Conservation (phyloP, 2,888 invertebrate genomes). For the Agrochola lota region DNA sequence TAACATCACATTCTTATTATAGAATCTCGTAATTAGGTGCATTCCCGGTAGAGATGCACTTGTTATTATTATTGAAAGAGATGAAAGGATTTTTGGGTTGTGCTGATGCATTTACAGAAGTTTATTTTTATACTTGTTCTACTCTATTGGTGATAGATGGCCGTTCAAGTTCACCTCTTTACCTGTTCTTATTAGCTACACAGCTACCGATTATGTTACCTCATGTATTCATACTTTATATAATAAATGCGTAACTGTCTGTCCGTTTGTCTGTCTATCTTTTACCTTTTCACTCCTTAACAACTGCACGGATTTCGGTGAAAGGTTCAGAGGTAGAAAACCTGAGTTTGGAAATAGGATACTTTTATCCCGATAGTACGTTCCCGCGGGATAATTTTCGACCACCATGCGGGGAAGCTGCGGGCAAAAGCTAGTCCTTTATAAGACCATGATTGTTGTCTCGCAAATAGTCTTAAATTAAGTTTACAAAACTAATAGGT, state of each 20-base stretch:
- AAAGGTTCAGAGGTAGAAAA: too few species aligned
- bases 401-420: too few species aligned
- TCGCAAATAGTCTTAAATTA: constrained; percentile 1
- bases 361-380: too few species aligned
- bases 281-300: not conserved
- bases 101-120: not conserved
- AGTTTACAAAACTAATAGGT: constrained; percentile 23
- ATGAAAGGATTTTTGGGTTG: not conserved
- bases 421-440: too few species aligned
- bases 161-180: not conserved
- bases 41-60: not conserved
- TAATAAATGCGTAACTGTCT: too few species aligned
- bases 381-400: too few species aligned
- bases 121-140: not conserved
- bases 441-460: constrained; percentile 8
- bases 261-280: too few species aligned
- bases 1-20: too few species aligned
- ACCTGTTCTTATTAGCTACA: not conserved
- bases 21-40: not conserved
- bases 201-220: not conserved
- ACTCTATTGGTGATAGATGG: not conserved
- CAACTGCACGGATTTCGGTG: not conserved
- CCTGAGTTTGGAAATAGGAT: too few species aligned
- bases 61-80: not conserved
- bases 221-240: too few species aligned